Evolutionary conservation across 2,113 vertebrate species (phyloP).

Genomic region (Erythrolamprus reginae): DNA sequence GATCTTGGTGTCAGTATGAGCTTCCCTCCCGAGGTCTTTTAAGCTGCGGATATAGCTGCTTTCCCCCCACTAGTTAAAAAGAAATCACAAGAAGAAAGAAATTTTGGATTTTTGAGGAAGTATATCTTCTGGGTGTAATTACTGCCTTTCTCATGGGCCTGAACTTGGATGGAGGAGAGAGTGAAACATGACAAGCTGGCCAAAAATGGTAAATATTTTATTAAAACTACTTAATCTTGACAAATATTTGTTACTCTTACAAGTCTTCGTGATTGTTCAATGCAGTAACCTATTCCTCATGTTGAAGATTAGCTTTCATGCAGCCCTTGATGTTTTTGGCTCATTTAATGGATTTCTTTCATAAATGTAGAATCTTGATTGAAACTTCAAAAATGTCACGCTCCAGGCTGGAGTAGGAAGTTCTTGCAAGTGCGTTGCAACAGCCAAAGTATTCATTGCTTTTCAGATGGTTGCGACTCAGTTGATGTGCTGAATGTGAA

Average conservation of each 20-base stretch:
- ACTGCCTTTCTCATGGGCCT: background rate
- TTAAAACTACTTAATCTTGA: constrained; percentile 40
- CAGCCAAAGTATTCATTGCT: constrained; percentile 31
- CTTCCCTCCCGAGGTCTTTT: background rate
- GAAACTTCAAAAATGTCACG: constrained; percentile 62
- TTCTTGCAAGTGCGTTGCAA: constrained; percentile 28
- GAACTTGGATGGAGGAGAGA: background rate
- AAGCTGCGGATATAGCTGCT: background rate
- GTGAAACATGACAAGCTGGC: constrained; percentile 10
- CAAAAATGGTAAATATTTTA: constrained; percentile 45
- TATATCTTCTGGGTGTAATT: background rate
- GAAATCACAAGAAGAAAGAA: background rate
- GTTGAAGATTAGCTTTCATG: constrained; percentile 54
- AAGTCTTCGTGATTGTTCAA: constrained; percentile 56
- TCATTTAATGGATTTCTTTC: constrained; percentile 52
- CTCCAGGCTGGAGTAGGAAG: constrained; percentile 40
- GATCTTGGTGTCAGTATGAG: background rate
- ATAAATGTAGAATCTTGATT: constrained; percentile 45
- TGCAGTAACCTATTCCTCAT: constrained; percentile 61
- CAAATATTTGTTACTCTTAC: constrained; percentile 50
- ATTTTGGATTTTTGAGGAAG: background rate
- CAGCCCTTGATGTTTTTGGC: constrained; percentile 63
- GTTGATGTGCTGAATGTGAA: constrained; percentile 23
- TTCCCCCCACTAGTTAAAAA: background rate
- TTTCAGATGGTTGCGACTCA: constrained; percentile 25